Evolutionary conservation across 35 echinoderm and acorn worm genomes (phyloP).

Genomic region (Hemicentrotus pulcherrimus): DNA sequence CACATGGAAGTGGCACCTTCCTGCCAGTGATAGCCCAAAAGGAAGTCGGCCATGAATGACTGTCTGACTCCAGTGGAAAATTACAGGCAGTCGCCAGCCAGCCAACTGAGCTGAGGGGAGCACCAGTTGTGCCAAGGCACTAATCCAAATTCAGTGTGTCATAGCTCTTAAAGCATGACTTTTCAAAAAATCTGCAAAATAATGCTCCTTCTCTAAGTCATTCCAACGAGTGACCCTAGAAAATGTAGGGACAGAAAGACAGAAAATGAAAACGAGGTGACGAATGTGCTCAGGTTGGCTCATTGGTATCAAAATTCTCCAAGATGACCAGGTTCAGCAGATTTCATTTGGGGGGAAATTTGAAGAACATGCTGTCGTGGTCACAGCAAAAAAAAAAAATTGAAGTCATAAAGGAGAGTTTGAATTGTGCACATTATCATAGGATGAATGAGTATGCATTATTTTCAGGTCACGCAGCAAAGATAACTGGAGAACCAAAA

Average conservation of each 20-base stretch:
- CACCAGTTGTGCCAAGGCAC: conserved; percentile 7
- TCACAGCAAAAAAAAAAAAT: too few species aligned
- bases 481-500: neutral
- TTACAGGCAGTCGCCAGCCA: conserved; percentile 32
- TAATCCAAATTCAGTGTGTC: conserved; percentile 38
- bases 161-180: conserved; percentile 25
- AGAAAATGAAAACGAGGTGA: neutral
- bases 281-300: neutral
- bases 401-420: neutral
- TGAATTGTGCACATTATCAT: neutral
- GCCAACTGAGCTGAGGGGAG: neutral
- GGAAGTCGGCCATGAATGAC: conserved; percentile 51
- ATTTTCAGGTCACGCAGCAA: neutral
- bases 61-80: conserved; percentile 49
- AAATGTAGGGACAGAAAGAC: neutral
- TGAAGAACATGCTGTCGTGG: neutral
- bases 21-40: conserved; percentile 39
- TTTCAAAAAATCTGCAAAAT: neutral
- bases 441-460: neutral
- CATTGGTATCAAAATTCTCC: neutral
- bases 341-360: neutral
- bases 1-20: conserved; percentile 46
- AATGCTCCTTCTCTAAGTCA: neutral
- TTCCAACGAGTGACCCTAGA: neutral
- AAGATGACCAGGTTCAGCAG: neutral